A percentile compares a stretch with the other conserved stretches of the same genome.
phyloP scores from a whole-genome alignment of 2,888 invertebrate species.

The Neoaliturus tenellus region DNA sequence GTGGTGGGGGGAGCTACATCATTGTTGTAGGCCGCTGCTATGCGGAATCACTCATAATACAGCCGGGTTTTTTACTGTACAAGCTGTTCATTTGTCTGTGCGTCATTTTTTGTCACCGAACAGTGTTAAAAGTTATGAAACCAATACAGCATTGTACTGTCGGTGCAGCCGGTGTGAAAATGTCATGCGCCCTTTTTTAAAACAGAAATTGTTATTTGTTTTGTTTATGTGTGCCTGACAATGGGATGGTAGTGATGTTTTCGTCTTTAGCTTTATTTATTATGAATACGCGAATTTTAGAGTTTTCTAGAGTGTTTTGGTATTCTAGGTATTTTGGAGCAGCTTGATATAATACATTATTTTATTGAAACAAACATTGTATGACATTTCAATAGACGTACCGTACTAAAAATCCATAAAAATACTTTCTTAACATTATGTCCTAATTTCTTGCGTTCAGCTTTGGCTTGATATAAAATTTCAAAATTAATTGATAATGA shows the following conservation, averaged over 20 bases:
- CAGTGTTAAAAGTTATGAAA: constrained; percentile 48
- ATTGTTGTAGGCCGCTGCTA: constrained; percentile 3
- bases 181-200: constrained; percentile 32
- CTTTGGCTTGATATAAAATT: too few species aligned
- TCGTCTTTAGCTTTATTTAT: too few species aligned
- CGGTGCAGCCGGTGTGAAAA: constrained; percentile 26
- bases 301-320: too few species aligned
- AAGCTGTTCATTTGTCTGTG: constrained; percentile 52
- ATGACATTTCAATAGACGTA: too few species aligned
- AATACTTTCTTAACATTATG: too few species aligned
- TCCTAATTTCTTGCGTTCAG: too few species aligned
- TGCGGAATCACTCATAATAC: constrained; percentile 48
- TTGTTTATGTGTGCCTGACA: neutral
- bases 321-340: too few species aligned
- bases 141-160: constrained; percentile 22
- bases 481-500: too few species aligned
- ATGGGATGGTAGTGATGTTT: neutral
- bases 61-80: constrained; percentile 30
- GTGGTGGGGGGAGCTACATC: neutral
- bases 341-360: too few species aligned
- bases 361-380: too few species aligned
- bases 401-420: too few species aligned
- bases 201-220: constrained; percentile 33
- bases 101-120: constrained; percentile 34
- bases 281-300: too few species aligned